These are phyloP conservation scores for Altica lythri DNA, from an alignment of 2,888 invertebrate genomes.

Conservation along the genomic window DNA sequence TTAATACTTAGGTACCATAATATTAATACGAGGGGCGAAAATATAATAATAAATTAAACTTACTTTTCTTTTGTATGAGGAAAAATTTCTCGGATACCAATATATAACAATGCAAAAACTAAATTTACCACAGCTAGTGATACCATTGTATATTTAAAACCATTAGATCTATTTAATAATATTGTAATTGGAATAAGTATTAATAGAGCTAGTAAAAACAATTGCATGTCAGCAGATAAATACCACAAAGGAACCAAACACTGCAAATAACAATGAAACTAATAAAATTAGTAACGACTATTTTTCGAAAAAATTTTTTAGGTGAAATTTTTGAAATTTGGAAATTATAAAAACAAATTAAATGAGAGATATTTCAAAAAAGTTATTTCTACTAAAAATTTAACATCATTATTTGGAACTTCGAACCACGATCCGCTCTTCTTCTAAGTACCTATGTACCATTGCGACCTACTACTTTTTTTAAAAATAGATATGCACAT, in stretches of 20 bases:
- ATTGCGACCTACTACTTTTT: no score
- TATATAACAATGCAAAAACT: constrained; percentile 27
- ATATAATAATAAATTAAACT: no score
- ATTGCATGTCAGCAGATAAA: constrained; percentile 53
- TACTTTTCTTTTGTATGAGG: constrained; percentile 34
- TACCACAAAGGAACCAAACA: constrained; percentile 53
- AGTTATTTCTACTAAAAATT: no score
- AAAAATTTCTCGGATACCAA: constrained; percentile 28
- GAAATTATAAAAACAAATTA: background rate
- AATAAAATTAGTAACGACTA: background rate
- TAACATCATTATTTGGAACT: no score
- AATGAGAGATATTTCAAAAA: no score
- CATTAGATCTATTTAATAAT: constrained; percentile 27
- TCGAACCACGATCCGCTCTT: no score
- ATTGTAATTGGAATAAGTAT: constrained; percentile 46
- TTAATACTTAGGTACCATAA: no score
- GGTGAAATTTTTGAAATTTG: background rate
- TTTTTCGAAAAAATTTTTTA: background rate
- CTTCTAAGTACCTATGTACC: no score
- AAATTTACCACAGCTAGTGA: constrained; percentile 30
- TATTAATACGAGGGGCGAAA: no score
- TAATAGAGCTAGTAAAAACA: constrained; percentile 50
- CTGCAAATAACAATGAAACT: constrained; percentile 40
- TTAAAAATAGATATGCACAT: no score
- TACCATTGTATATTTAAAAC: constrained; percentile 30